Base-by-base conservation (phyloP, 2,113 vertebrate species). In the Calonectris borealis region DNA sequence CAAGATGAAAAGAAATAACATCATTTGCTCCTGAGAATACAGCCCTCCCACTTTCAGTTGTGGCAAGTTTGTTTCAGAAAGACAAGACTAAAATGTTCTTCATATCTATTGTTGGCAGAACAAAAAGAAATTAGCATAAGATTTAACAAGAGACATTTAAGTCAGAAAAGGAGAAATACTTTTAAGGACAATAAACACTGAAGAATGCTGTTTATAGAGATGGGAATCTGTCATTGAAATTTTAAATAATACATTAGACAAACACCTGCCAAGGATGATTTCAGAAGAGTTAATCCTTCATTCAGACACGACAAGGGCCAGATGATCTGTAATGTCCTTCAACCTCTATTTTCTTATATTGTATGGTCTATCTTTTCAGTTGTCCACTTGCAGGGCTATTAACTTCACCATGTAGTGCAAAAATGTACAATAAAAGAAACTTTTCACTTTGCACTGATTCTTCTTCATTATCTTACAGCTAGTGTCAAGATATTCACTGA, bases 181-280 rank as follows among this genome's bases (percentile, higher is more conserved):
- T 79, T 78, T 75, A 91, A 93, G 40, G 44, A 83, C 40, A 80
- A 87, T 48, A 91, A 91, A 88, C 64, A 69, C 27, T 24, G 54
- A 88, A 94, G 32, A 65, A 88, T 49, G 25, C 29, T 95, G 31
- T 87, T 96, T 92, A 90, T 79, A 81, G 86, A 91, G 40, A 49
- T 40, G 34, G 26, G 62, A 83, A 93, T 80, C 66, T 90, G 66
- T n/a, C 54, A 46, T 2, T 62, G 82, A 90, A 80, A 85, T 66
- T 83, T 79, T 93, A 85, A 96, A 94, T 90, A 96, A 95, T 94
- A 44, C 34, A 90, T 90, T 85, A 94, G 62, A 66, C 62, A 94
- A 97, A 93, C 49, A 95, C 49, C 93, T 94, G 49, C 49, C 85
- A 80, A 85, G n/a, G 60, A 65, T 91, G 62, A 93, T 76, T 96